These are phyloP conservation scores for Gasterosteus nipponicus DNA, from an alignment of 2,113 vertebrate species.

Conservation along the genomic window DNA sequence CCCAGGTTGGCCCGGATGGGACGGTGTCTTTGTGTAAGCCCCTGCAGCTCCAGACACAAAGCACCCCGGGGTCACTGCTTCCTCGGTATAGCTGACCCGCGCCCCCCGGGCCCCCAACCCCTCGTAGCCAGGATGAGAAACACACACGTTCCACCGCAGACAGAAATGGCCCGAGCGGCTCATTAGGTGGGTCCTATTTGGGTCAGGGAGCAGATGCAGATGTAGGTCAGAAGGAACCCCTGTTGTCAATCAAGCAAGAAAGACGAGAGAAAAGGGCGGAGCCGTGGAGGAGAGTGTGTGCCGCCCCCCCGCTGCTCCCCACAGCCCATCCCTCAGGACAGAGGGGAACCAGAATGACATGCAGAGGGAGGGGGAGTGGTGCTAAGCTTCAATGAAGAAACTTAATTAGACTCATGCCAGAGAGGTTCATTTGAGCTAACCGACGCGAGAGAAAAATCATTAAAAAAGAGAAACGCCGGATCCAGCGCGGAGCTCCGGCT, in stretches of 20 bases:
- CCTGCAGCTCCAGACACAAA: constrained; percentile 68
- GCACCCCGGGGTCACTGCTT: constrained; percentile 66
- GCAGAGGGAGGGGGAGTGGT: constrained; percentile 26
- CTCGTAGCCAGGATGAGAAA: constrained; percentile 33
- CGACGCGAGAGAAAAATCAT: constrained; percentile 40
- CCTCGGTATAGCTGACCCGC: constrained; percentile 32
- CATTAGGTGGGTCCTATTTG: constrained; percentile 74
- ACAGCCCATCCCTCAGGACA: constrained; percentile 47
- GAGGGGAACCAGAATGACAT: constrained; percentile 43
- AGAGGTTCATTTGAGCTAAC: constrained; percentile 59
- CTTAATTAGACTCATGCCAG: constrained; percentile 64
- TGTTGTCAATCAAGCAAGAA: constrained; percentile 78
- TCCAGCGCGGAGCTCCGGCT: constrained; percentile 23
- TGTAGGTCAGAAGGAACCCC: constrained; percentile 79
- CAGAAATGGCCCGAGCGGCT: constrained; percentile 48
- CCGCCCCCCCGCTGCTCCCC: constrained; percentile 45
- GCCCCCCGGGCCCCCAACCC: not conserved
- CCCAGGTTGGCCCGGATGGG: constrained; percentile 42
- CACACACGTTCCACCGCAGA: constrained; percentile 49
- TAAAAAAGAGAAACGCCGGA: constrained; percentile 31
- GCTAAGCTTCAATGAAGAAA: constrained; percentile 56
- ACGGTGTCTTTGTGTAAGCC: constrained; percentile 53
- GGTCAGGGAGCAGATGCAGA: constrained; percentile 82
- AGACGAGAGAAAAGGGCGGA: constrained; percentile 40
- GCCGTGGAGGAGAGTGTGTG: constrained; percentile 31